Conservation (phyloP, 2,113 vertebrate species). For the Paramisgurnus dabryanus region DNA sequence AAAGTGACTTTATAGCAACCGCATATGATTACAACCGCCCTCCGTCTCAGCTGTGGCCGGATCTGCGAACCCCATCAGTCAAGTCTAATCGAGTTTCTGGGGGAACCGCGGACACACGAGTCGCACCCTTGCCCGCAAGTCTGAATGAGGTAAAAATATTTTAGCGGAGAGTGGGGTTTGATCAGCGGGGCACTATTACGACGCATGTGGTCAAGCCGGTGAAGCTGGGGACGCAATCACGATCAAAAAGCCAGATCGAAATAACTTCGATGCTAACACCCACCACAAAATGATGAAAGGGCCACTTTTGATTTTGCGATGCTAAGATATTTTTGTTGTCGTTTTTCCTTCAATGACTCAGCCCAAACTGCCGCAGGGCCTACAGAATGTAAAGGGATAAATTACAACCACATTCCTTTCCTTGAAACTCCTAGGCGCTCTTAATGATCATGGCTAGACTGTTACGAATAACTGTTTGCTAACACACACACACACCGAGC, state of each 20-base stretch:
- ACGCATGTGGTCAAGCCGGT: constrained; percentile 22
- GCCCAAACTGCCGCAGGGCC: constrained; percentile 22
- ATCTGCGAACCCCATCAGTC: constrained; percentile 50
- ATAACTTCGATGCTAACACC: constrained; percentile 37
- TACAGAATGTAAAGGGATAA: constrained; percentile 35
- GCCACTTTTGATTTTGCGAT: constrained; percentile 22
- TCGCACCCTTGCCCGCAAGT: constrained; percentile 36
- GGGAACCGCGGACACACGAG: constrained; percentile 30
- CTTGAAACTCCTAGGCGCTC: constrained; percentile 12
- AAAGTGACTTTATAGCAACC: constrained; percentile 9
- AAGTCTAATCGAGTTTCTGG: constrained; percentile 40
- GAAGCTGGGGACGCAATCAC: constrained; percentile 34
- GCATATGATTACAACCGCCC: constrained; percentile 45
- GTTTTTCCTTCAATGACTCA: constrained; percentile 23
- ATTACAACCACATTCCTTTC: constrained; percentile 33
- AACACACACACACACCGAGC: background rate
- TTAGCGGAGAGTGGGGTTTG: background rate
- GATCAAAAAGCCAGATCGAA: constrained; percentile 38
- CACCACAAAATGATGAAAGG: constrained; percentile 49
- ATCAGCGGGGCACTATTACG: constrained; percentile 8
- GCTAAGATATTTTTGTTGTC: constrained; percentile 38
- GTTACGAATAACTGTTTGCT: background rate
- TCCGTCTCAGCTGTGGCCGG: constrained; percentile 13
- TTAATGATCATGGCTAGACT: constrained; percentile 15
- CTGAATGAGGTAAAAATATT: constrained; percentile 21